These are phyloP conservation scores for Mionectes macconnelli DNA, from an alignment of 2,113 vertebrate genomes.

Conservation along the genomic window DNA sequence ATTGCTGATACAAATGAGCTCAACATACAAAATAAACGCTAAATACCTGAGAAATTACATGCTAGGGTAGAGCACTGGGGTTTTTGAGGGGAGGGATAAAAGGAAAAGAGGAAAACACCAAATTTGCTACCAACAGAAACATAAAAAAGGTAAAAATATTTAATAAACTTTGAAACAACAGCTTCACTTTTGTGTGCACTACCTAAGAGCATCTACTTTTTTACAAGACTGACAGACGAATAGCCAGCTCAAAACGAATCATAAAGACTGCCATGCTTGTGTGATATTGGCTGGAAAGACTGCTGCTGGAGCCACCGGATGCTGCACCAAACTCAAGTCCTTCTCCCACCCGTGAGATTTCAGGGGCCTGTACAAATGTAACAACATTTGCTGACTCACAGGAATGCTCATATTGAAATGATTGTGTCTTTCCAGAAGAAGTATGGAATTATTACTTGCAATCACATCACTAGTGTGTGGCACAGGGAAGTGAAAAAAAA, in stretches of 20 bases:
- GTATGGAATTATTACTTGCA: background rate
- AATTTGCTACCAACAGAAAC: background rate
- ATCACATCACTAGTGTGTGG: background rate
- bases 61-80: background rate
- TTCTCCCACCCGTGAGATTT: background rate
- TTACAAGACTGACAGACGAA: background rate
- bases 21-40: background rate
- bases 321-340: background rate
- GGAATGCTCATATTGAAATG: background rate
- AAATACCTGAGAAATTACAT: background rate
- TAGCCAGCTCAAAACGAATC: background rate
- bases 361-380: background rate
- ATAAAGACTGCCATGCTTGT: background rate
- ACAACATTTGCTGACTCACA: background rate
- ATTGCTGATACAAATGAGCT: background rate
- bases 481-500: background rate
- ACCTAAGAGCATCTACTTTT: background rate
- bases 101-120: background rate
- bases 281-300: background rate
- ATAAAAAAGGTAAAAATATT: background rate
- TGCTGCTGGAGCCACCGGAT: background rate
- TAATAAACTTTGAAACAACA: background rate
- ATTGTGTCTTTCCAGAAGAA: background rate
- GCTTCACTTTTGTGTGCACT: background rate
- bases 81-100: background rate